Conservation (phyloP, 1,140 invertebrate genomes). For the Daktulosphaira vitifoliae region DNA sequence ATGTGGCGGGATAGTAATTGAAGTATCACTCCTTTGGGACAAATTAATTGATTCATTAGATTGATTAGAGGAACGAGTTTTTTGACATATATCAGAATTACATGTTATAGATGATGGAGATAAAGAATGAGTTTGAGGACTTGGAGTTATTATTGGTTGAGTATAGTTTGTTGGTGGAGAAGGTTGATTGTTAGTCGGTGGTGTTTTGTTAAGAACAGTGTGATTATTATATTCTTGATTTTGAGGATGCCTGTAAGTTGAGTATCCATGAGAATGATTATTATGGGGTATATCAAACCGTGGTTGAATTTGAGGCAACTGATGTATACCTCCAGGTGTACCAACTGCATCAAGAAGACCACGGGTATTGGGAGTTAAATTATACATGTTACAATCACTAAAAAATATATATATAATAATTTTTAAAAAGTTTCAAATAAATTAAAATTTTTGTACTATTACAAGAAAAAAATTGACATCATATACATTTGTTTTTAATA, state of each 20-base stretch:
- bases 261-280: conserved; percentile 12
- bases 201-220: conserved; percentile 3
- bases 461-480: not conserved
- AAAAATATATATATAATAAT: not conserved
- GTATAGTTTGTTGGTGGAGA: conserved; percentile 26
- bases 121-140: not conserved
- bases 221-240: conserved; percentile 17
- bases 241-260: conserved; percentile 2
- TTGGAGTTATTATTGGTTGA: conserved; percentile 23
- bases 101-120: conserved; percentile 19
- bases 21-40: conserved; percentile 1
- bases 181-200: conserved; percentile 2
- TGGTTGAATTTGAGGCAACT: conserved; percentile 26
- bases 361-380: conserved; percentile 26
- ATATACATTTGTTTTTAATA: not conserved
- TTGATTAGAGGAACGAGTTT: conserved; percentile 13
- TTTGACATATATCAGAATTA: conserved; percentile 17
- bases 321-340: conserved; percentile 29
- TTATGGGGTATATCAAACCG: conserved; percentile 18
- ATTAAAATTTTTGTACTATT: too few species aligned
- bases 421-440: too few species aligned
- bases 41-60: conserved; percentile 16
- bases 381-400: conserved; percentile 21
- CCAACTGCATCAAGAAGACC: conserved; percentile 21
- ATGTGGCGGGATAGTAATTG: conserved; percentile 34